These are phyloP conservation scores for Lucifuga dentata DNA, from an alignment of 2,113 vertebrate species.

Conservation along the genomic window DNA sequence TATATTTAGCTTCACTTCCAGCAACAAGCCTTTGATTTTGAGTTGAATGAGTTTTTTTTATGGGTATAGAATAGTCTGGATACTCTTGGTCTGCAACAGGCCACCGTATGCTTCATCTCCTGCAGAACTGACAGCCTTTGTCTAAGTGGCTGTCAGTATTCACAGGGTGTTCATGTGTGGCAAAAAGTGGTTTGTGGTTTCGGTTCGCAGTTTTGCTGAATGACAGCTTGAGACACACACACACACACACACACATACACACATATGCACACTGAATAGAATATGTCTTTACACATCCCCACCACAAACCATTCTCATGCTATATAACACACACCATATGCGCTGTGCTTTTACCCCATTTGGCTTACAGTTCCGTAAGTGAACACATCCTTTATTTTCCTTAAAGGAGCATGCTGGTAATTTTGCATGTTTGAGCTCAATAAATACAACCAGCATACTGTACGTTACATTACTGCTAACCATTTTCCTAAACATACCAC, in stretches of 20 bases:
- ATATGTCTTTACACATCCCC: not conserved
- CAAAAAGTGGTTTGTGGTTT: constrained; percentile 38
- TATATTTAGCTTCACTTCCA: too few relatives aligned
- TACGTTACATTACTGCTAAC: too few relatives aligned
- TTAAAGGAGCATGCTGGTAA: too few relatives aligned
- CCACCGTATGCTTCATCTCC: not conserved
- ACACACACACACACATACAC: not conserved
- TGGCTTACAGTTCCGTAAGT: not conserved
- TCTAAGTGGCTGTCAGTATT: not conserved
- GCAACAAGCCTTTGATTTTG: too few relatives aligned
- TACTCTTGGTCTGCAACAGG: too few relatives aligned
- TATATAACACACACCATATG: not conserved
- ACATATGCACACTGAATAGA: not conserved
- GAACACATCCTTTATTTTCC: too few relatives aligned
- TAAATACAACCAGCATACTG: too few relatives aligned
- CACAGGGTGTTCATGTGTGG: constrained; percentile 7
- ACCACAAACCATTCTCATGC: not conserved
- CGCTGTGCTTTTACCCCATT: not conserved
- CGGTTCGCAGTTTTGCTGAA: constrained; percentile 21
- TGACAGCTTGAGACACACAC: constrained; percentile 24
- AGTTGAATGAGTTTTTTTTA: too few relatives aligned
- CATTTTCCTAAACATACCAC: too few relatives aligned
- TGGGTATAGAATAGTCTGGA: too few relatives aligned
- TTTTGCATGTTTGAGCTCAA: too few relatives aligned
- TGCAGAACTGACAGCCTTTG: constrained; percentile 4